Base-by-base conservation (phyloP, 1,140 invertebrate species). In the Nebria ingens region DNA sequence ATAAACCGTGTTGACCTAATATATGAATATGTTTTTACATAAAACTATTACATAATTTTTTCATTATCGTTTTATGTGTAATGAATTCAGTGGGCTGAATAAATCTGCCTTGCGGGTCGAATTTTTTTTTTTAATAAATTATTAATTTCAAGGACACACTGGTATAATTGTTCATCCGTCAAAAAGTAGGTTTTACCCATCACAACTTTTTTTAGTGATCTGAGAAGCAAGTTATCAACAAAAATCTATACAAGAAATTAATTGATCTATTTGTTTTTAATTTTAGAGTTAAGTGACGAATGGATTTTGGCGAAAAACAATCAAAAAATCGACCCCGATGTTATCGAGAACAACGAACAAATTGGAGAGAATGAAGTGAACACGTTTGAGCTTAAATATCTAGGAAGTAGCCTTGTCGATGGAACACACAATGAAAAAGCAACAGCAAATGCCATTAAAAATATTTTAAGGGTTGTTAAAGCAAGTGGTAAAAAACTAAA, bases 271-370 rank as follows among this genome's bases (percentile, higher is more conserved):
- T 56, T 56, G 58, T 54, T 58, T 62, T 62, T 58, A 60, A 57
- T 79, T 77, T 1, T 74, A 90, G 88, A 90, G 69, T 67, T 90
- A 23, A 80, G 79, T 58, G 87, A 91, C 71, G 85, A 89, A 69
- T 86, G 85, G 79, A 82, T 81, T 17, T 71, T 85, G 42, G 79
- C 79, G n/a, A 81, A 79, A 59, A 78, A 80, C 20, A 82, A 85
- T 55, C 77, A 79, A 52, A 76, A 76, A 2, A 76, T 78, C 53
- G 73, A 76, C 55, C 63, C 72, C 3, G 74, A 76, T 29, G 70
- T 72, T 15, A 77, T 76, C 17, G 70, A 70, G 12, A 75, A 71
- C 23, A 70, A 73, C 15, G 73, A 76, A 19, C 78, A 79, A 1
- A 73, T 78, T 52, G 73, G 74, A 29, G 77, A 80, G 20, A 74